These are phyloP conservation scores for Rhogogaster chlorosoma DNA, from an alignment of 2,888 invertebrate genomes.

Conservation along the genomic window DNA sequence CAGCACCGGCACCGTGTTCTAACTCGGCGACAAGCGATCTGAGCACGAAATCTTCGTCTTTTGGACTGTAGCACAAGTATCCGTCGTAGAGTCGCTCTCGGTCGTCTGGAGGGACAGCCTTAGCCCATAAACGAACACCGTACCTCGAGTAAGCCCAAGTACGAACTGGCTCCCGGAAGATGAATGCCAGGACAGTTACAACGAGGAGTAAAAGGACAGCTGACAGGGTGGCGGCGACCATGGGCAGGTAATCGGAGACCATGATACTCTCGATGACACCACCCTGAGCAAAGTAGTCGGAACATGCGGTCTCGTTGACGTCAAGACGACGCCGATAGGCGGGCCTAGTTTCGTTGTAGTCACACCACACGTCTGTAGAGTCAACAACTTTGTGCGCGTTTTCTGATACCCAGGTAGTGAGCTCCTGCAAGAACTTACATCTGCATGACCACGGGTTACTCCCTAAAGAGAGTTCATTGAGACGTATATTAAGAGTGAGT, in stretches of 20 bases:
- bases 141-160: constrained; percentile 94
- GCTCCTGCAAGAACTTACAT: constrained; percentile 92
- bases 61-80: constrained; percentile 95
- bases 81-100: constrained; percentile 94
- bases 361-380: constrained; percentile 89
- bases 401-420: constrained; percentile 90
- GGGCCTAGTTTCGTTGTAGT: constrained; percentile 87
- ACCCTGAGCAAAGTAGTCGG: constrained; percentile 91
- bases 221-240: constrained; percentile 89
- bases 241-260: constrained; percentile 91
- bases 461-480: constrained; percentile 88
- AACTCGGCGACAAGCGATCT: constrained; percentile 91
- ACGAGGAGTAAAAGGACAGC: constrained; percentile 89
- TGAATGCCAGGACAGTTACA: constrained; percentile 88
- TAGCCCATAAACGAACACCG: constrained; percentile 89
- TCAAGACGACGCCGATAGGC: constrained; percentile 90
- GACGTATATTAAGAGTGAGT: constrained; percentile 82
- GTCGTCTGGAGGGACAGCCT: constrained; percentile 86
- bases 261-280: constrained; percentile 91
- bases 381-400: constrained; percentile 90
- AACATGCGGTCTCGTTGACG: constrained; percentile 92
- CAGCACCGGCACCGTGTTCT: constrained; percentile 84
- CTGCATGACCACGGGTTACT: constrained; percentile 95
- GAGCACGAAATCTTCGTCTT: constrained; percentile 94
- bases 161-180: constrained; percentile 91